Conservation (phyloP, 2,113 vertebrate species). For the Brachirus orientalis region DNA sequence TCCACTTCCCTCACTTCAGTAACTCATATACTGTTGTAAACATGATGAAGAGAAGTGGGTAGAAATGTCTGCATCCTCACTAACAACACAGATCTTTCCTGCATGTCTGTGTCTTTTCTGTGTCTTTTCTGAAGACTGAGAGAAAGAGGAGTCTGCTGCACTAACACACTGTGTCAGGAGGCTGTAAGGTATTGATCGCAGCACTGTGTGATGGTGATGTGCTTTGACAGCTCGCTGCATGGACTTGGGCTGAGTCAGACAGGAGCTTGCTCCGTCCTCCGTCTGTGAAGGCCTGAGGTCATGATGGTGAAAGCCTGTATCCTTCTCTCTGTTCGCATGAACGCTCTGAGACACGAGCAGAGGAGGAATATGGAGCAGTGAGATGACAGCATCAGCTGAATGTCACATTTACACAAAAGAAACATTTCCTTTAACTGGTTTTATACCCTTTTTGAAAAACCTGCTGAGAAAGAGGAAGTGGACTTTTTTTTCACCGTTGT, state of each 20-base stretch:
- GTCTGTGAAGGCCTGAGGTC: conserved; percentile 38
- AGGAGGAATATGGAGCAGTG: too few relatives aligned
- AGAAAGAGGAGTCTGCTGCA: conserved; percentile 43
- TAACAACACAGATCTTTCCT: not conserved
- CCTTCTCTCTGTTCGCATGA: too few relatives aligned
- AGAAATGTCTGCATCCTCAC: not conserved
- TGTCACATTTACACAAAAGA: too few relatives aligned
- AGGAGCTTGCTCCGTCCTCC: conserved; percentile 52
- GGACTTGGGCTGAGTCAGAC: conserved; percentile 68
- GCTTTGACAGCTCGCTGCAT: conserved; percentile 75
- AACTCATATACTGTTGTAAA: not conserved
- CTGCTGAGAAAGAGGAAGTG: too few relatives aligned
- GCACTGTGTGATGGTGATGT: conserved; percentile 78
- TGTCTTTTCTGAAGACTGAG: not conserved
- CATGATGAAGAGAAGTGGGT: not conserved
- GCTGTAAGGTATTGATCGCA: conserved; percentile 79
- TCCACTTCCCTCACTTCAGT: too few relatives aligned
- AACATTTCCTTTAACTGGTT: too few relatives aligned
- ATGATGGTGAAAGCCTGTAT: too few relatives aligned
- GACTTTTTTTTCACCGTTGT: too few relatives aligned
- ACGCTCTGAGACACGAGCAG: too few relatives aligned
- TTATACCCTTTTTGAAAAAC: too few relatives aligned
- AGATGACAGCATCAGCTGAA: too few relatives aligned
- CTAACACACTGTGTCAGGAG: conserved; percentile 71
- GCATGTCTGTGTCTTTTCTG: not conserved